Percentiles rank a stretch among this genome's conserved stretches.
phyloP scores from a whole-genome alignment of 2,888 invertebrate species.

The Lasioglossum morio region DNA sequence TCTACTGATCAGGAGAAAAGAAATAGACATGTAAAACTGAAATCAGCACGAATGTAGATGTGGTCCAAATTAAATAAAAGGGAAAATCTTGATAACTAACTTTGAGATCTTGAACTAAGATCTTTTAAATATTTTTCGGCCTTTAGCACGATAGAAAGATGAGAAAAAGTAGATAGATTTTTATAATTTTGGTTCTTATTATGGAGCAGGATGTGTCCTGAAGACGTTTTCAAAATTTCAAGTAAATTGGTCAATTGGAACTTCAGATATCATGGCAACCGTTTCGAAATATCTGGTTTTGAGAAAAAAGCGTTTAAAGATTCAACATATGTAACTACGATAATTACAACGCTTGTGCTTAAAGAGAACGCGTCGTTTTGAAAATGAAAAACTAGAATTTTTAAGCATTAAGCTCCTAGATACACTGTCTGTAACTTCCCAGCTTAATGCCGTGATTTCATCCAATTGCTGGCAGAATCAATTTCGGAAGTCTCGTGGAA shows the following conservation, averaged over 20 bases:
- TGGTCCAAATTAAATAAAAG: not conserved
- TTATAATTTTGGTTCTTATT: not conserved
- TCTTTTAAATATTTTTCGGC: not conserved
- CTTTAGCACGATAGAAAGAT: not conserved
- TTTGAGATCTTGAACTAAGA: too few relatives aligned
- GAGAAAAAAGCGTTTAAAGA: not conserved
- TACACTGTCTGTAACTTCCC: not conserved
- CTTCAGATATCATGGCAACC: not conserved
- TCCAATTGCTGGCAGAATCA: not conserved
- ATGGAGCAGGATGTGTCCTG: accelerated
- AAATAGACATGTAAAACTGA: not conserved
- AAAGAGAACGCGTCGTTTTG: too few relatives aligned
- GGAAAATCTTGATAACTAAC: not conserved
- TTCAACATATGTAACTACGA: not conserved
- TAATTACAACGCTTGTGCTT: too few relatives aligned
- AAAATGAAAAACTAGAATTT: not conserved
- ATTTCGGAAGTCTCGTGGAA: slow-evolving; percentile 12
- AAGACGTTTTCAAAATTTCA: not conserved
- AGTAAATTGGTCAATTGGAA: not conserved
- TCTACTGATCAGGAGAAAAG: not conserved
- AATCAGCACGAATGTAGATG: not conserved
- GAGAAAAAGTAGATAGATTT: not conserved
- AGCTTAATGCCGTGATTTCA: slow-evolving; percentile 16
- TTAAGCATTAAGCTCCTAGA: not conserved
- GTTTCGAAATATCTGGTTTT: not conserved